Base-by-base conservation (phyloP, 2,113 vertebrate species). In the Lepus americanus region DNA sequence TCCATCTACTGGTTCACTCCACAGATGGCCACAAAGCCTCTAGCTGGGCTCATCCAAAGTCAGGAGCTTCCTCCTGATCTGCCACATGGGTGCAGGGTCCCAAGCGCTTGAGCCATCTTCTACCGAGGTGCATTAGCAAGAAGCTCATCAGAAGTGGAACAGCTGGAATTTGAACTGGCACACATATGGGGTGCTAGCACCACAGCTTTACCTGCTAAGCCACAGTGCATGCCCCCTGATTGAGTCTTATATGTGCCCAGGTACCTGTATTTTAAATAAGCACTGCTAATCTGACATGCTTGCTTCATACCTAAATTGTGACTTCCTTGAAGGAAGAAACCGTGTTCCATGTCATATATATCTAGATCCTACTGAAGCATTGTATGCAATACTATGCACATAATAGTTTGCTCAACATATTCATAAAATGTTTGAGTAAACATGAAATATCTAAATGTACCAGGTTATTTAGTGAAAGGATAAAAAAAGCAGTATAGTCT, bases 341-440 rank as follows among this genome's bases (percentile, higher is more conserved):
- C 33, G 80, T 64, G 16, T 73, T 91, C 33, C 29, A 55, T 55
- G 29, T 49, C 39, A 85, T 44, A 67, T 55, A 63, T 19, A 85
- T 66, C 44, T 83, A 6, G 22, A 87, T 73, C 49, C 82, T 25
- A 79, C 8, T 80, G 70, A 85, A 94, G 69, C 8, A 84, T 59
- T 84, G 90, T 72, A 14, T 66, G 74, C 0, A 80, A 59, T 55
- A 55, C 12, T 90, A 70, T 51, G 29, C 9, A 78, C 22, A 44
- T 63, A 92, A 74, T 8, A 74, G 12, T 12, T 82, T 66, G 1
- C 12, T 89, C 49, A 89, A 3, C 59, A 3, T 66, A 82, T 86
- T 80, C 39, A 69, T 36, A 76, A 93, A 92, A 94, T 87, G 9
- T 31, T 51, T 79, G 13, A 84, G 76, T 84, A 20, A 69, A 90